Base-by-base conservation (phyloP, 2,113 vertebrate species). In the Oncorhynchus nerka region DNA sequence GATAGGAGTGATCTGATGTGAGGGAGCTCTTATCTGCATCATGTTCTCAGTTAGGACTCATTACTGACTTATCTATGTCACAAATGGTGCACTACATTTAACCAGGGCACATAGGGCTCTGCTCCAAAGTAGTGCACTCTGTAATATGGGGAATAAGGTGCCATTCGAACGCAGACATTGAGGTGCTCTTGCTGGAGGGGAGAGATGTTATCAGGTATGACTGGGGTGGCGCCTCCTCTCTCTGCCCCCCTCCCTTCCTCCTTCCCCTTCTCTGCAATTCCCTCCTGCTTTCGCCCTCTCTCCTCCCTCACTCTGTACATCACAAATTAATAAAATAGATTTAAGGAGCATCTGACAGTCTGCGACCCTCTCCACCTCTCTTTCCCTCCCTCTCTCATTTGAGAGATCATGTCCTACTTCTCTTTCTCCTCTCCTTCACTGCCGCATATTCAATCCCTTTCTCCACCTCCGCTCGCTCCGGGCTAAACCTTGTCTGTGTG, bases 281-380 rank as follows among this genome's bases (percentile, higher is more conserved):
- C 39, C 49, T 15, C 3, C 49, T 15, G 11, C 49, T 16, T 13
- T 51, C 15, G 12, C 49, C 67, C 51, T 26, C 48, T 15, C 19
- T 51, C 26, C 24, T 72, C 51, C 51, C 13, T 16, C 30, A 22
- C 51, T 61, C 70, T 26, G 15, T 55, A 49, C 26, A 45, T 69
- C 32, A 69, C 67, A 69, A 7, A 30, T 87, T 68, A 26, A 30
- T 77, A 77, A 66, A 74, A 39, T 8, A 81, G 79, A 86, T 83
- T 89, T 90, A 85, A 81, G 79, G 70, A 86, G 88, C 85, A 85
- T 85, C 85, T 89, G 88, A 91, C 86, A 87, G 81, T 87, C 73
- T 86, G 83, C 73, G 79, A 80, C 80, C 84, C 85, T 83, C 84
- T 86, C 84, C 86, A 83, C 87, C 88, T 86, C 87, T 65, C 19